Percentiles rank a stretch among this genome's conserved stretches.
Evolutionary conservation across 2,113 vertebrate genomes (phyloP).

Genomic region (Actenoides lindsayi): DNA sequence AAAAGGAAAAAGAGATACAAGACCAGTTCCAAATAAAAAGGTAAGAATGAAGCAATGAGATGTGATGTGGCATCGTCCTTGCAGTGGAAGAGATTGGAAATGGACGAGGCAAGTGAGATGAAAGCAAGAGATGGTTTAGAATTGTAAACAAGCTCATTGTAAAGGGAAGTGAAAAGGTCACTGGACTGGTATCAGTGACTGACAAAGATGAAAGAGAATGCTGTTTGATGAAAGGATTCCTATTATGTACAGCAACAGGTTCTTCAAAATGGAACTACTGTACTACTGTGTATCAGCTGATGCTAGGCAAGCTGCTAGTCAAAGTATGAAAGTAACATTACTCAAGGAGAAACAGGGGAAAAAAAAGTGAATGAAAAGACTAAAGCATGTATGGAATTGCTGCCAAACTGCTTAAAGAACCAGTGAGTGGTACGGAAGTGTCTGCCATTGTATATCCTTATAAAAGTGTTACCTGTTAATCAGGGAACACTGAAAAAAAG

Average conservation of each 20-base stretch:
- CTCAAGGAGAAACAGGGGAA: background rate
- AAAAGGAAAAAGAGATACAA: background rate
- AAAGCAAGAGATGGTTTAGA: background rate
- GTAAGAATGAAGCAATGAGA: background rate
- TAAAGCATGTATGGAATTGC: background rate
- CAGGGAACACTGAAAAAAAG: background rate
- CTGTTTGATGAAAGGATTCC: constrained; percentile 30
- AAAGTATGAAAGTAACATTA: background rate
- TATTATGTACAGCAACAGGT: background rate
- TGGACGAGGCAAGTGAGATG: background rate
- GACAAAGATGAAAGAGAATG: constrained; percentile 25
- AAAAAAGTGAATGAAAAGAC: background rate
- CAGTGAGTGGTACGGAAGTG: background rate
- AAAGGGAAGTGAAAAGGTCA: constrained; percentile 21
- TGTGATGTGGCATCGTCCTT: background rate
- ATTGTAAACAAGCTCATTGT: constrained; percentile 2
- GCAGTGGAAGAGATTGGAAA: background rate
- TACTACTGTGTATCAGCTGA: background rate
- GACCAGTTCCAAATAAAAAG: background rate
- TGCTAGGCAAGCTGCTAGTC: background rate
- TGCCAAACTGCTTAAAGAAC: background rate
- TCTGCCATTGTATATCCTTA: background rate
- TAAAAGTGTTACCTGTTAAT: background rate
- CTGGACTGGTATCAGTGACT: background rate
- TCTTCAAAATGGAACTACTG: constrained; percentile 30